phyloP scores from a whole-genome alignment of 2,113 vertebrate genomes.

The Pachypanchax playfairii region DNA sequence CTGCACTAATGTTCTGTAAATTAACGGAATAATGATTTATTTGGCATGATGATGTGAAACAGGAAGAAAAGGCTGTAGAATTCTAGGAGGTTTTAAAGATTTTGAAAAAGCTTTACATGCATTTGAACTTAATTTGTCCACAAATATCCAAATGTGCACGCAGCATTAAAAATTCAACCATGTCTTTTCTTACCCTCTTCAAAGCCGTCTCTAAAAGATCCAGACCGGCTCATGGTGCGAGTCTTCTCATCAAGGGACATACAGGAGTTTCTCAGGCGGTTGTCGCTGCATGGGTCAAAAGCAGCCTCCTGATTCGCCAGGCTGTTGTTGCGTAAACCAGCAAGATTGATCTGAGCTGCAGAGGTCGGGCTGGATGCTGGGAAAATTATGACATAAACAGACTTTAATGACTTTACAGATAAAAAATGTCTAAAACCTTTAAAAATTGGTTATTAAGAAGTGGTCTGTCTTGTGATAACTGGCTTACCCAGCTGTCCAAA shows the following conservation, averaged over 20 bases:
- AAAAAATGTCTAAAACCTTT: too few species aligned
- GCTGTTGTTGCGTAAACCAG: conserved; percentile 90
- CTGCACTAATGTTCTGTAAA: conserved; percentile 53
- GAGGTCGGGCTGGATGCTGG: conserved; percentile 90
- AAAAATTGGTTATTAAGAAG: not conserved
- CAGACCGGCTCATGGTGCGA: conserved; percentile 94
- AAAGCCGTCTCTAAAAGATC: conserved; percentile 97
- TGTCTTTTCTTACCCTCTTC: conserved; percentile 89
- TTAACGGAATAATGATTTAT: conserved; percentile 50
- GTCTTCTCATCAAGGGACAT: conserved; percentile 97
- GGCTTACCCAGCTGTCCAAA: conserved; percentile 91
- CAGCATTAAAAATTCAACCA: not conserved
- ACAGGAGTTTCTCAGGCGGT: conserved; percentile 94
- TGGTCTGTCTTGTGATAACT: not conserved
- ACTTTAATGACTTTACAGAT: too few species aligned
- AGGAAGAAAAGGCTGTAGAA: conserved; percentile 13
- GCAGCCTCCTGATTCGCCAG: conserved; percentile 89
- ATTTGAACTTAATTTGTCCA: conserved; percentile 32
- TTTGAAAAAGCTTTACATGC: not conserved
- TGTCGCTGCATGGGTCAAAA: conserved; percentile 86
- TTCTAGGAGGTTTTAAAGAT: not conserved
- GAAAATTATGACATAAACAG: not conserved
- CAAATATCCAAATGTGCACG: not conserved
- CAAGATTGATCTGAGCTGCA: conserved; percentile 88
- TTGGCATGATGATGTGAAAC: conserved; percentile 28